These are phyloP conservation scores for Zaprionus bogoriensis DNA, from an alignment of 2,888 invertebrate species.

Conservation along the genomic window DNA sequence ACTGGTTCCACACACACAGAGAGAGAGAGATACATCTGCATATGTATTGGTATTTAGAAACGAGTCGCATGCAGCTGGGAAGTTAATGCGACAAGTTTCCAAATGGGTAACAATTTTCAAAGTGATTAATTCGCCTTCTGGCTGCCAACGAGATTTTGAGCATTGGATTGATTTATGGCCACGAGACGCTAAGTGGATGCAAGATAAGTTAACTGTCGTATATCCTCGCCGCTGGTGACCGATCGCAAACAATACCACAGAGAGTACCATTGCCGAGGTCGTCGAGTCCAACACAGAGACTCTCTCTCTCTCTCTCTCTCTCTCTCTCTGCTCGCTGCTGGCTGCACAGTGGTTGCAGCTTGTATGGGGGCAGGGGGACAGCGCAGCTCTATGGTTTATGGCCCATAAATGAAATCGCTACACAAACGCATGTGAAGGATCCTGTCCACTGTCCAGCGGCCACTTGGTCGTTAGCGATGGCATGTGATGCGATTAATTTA, in stretches of 20 bases:
- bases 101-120: conserved; percentile 77
- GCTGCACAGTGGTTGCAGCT: conserved; percentile 22
- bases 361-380: not conserved
- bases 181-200: conserved; percentile 79
- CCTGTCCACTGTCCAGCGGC: conserved; percentile 27
- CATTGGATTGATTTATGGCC: conserved; percentile 80
- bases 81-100: conserved; percentile 76
- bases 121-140: conserved; percentile 79
- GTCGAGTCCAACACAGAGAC: not conserved
- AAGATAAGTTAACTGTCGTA: conserved; percentile 79
- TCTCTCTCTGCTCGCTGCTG: too few species aligned
- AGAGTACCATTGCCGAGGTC: conserved; percentile 18
- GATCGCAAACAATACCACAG: conserved; percentile 55
- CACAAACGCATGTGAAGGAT: conserved; percentile 58
- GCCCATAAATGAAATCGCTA: conserved; percentile 74
- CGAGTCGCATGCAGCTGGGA: conserved; percentile 58
- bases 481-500: conserved; percentile 70
- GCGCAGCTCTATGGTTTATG: conserved; percentile 62
- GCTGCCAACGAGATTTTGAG: conserved; percentile 72
- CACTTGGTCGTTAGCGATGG: conserved; percentile 20
- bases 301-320: too few species aligned
- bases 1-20: conserved; percentile 32
- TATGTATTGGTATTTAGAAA: conserved; percentile 14
- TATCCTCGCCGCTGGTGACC: conserved; percentile 75
- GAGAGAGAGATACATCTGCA: conserved; percentile 1